These are phyloP conservation scores for Dolomedes plantarius DNA, from an alignment of 2,888 invertebrate genomes.

Conservation along the genomic window DNA sequence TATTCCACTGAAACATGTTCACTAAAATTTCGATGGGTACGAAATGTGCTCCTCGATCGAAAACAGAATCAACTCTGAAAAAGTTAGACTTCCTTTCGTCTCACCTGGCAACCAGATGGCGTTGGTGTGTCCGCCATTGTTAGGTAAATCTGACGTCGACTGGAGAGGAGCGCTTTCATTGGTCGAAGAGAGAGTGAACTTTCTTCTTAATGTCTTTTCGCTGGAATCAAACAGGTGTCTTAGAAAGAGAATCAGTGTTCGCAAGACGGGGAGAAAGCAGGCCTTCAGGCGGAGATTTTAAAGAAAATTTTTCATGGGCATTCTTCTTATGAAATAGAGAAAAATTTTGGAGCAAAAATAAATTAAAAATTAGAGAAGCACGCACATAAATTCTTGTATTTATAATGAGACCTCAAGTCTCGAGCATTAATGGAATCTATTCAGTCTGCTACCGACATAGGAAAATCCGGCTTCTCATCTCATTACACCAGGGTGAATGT, in stretches of 20 bases:
- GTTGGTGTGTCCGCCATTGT: constrained; percentile 43
- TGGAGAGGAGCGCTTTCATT: neutral
- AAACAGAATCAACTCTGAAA: constrained; percentile 40
- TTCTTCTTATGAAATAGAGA: too few relatives aligned
- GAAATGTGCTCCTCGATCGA: constrained; percentile 20
- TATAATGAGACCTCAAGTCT: too few relatives aligned
- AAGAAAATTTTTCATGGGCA: neutral
- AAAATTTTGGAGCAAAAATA: too few relatives aligned
- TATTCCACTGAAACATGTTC: constrained; percentile 33
- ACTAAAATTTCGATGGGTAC: constrained; percentile 1
- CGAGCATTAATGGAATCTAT: too few relatives aligned
- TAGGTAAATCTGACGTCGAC: constrained; percentile 36
- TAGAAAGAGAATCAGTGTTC: too few relatives aligned
- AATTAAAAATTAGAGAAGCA: too few relatives aligned
- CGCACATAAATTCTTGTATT: too few relatives aligned
- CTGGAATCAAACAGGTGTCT: constrained; percentile 7
- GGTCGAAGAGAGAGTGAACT: constrained; percentile 15
- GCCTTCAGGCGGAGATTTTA: neutral
- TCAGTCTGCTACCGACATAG: too few relatives aligned
- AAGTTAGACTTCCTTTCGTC: constrained; percentile 36
- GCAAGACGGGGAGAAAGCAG: neutral
- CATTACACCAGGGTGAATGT: too few relatives aligned
- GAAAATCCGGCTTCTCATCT: too few relatives aligned
- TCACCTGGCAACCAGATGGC: constrained; percentile 54
- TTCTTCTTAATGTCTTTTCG: constrained; percentile 15